These are phyloP conservation scores for Chiloscyllium punctatum DNA, from an alignment of 2,797 vertebrate genomes.

Conservation along the genomic window DNA sequence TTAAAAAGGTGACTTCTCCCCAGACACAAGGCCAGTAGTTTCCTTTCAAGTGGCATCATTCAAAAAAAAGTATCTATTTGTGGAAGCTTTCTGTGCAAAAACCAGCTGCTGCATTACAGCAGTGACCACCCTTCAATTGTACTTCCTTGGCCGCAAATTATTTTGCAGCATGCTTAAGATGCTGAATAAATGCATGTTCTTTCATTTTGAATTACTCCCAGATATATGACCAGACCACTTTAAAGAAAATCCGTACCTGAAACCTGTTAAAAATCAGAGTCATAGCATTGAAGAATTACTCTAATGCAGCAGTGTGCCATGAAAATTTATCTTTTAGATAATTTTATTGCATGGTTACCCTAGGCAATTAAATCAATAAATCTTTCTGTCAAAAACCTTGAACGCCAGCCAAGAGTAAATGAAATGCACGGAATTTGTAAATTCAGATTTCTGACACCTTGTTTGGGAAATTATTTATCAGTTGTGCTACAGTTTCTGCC, in stretches of 20 bases:
- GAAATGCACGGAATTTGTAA: constrained; percentile 75
- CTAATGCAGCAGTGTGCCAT: constrained; percentile 64
- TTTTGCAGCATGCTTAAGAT: too few species aligned
- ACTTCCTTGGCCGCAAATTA: neutral
- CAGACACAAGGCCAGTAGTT: neutral
- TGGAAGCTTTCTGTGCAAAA: neutral
- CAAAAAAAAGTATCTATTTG: neutral
- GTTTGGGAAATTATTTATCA: constrained; percentile 78
- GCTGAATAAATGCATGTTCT: neutral
- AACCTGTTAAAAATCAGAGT: constrained; percentile 73
- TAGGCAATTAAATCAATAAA: constrained; percentile 96
- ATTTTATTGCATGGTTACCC: constrained; percentile 96
- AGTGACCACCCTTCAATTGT: neutral
- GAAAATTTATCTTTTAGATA: constrained; percentile 83
- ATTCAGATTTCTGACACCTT: constrained; percentile 76
- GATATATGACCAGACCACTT: constrained; percentile 55
- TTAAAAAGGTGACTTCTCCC: neutral
- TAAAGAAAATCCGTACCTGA: constrained; percentile 78
- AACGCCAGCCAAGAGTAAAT: constrained; percentile 69
- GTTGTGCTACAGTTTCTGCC: constrained; percentile 47
- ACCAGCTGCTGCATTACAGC: neutral
- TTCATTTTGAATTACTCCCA: neutral
- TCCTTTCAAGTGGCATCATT: neutral
- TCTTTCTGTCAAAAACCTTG: constrained; percentile 79
- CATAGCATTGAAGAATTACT: constrained; percentile 77